phyloP scores from a whole-genome alignment of 2,888 invertebrate species.

The Masnerella sp. region DNA sequence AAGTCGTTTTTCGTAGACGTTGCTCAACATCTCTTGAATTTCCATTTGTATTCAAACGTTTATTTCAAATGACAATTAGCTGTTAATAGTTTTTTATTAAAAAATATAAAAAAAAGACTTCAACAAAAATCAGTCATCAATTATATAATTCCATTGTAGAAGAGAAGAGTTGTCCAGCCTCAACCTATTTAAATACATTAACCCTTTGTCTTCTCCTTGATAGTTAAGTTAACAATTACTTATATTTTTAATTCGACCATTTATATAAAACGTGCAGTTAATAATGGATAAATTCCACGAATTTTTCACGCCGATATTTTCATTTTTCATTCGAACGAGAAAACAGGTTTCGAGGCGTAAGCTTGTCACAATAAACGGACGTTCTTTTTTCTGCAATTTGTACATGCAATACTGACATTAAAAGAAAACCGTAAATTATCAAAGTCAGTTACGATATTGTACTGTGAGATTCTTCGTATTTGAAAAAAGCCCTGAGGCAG shows the following conservation, averaged over 20 bases:
- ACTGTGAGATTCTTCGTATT: constrained; percentile 38
- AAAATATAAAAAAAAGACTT: too few relatives aligned
- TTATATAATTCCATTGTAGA: constrained; percentile 40
- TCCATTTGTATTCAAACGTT: too few relatives aligned
- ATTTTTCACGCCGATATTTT: constrained; percentile 50
- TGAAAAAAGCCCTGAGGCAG: constrained; percentile 45
- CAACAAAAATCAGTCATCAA: too few relatives aligned
- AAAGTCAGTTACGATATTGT: constrained; percentile 50
- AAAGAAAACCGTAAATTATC: constrained; percentile 55
- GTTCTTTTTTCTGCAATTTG: constrained; percentile 45
- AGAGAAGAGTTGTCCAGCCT: constrained; percentile 63
- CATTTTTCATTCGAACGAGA: constrained; percentile 47
- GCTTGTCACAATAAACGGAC: constrained; percentile 55
- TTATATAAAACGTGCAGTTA: constrained; percentile 31
- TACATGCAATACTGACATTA: constrained; percentile 52
- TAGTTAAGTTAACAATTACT: constrained; percentile 45
- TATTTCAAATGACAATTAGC: too few relatives aligned
- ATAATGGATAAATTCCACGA: constrained; percentile 44
- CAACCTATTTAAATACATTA: constrained; percentile 70
- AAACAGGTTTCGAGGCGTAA: constrained; percentile 52
- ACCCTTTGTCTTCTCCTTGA: constrained; percentile 63
- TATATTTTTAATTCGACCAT: constrained; percentile 13
- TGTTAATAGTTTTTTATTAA: too few relatives aligned
- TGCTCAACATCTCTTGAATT: too few relatives aligned
- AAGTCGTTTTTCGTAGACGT: too few relatives aligned